These are phyloP conservation scores for Drosophila ogumai DNA, from an alignment of 1,140 invertebrate genomes.

Conservation along the genomic window DNA sequence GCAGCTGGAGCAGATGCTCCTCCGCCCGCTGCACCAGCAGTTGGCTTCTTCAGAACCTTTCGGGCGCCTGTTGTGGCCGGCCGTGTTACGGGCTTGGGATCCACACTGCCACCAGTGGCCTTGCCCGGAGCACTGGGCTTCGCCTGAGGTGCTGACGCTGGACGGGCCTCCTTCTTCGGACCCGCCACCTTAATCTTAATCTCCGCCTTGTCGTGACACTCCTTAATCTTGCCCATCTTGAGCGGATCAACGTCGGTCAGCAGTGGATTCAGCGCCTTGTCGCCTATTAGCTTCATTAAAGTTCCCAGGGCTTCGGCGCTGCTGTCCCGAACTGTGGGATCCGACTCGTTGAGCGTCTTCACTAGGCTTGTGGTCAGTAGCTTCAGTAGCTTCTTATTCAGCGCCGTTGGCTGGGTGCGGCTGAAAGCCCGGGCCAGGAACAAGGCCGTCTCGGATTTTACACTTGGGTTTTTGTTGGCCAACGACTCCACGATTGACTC, in stretches of 20 bases:
- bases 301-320: slow-evolving; percentile 97
- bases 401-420: slow-evolving; percentile 90
- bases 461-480: slow-evolving; percentile 97
- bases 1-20: slow-evolving; percentile 21
- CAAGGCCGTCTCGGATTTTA: slow-evolving; percentile 96
- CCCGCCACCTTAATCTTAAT: slow-evolving; percentile 90
- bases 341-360: slow-evolving; percentile 92
- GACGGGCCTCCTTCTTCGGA: slow-evolving; percentile 88
- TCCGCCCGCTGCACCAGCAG: slow-evolving; percentile 30
- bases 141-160: slow-evolving; percentile 85
- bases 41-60: slow-evolving; percentile 64
- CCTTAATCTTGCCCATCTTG: slow-evolving; percentile 98
- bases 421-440: slow-evolving; percentile 94
- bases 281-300: slow-evolving; percentile 96
- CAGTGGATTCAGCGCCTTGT: slow-evolving; percentile 94
- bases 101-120: slow-evolving; percentile 86
- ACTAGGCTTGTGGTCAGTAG: slow-evolving; percentile 91
- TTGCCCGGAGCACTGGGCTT: slow-evolving; percentile 84
- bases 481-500: slow-evolving; percentile 94
- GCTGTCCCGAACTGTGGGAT: slow-evolving; percentile 93
- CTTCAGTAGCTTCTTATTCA: slow-evolving; percentile 97
- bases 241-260: slow-evolving; percentile 94
- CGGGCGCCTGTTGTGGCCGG: slow-evolving; percentile 85
- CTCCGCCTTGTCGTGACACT: slow-evolving; percentile 96
- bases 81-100: slow-evolving; percentile 87